Base-by-base conservation (phyloP, 2,113 vertebrate species). In the Electrona antarctica region DNA sequence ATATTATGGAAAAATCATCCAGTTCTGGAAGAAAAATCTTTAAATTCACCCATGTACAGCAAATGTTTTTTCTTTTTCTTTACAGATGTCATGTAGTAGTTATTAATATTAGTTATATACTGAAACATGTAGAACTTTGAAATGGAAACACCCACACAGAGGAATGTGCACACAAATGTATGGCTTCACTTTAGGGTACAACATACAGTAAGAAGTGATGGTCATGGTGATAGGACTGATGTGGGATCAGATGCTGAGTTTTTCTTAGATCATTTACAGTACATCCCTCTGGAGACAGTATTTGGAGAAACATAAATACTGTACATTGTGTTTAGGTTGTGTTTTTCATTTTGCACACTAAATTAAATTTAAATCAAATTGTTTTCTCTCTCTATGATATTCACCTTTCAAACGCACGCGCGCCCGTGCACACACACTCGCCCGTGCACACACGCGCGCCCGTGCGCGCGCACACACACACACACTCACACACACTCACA, bases 351-450 rank as follows among this genome's bases (percentile, higher is more conserved):
- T 64, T n/a, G 14, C 11, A 67, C 21, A 11, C 57, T 2, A 60
- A 60, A 62, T 49, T 69, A 13, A 47, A 69, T 52, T 60, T 55
- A 21, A 21, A 21, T 41, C 60, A 46, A 73, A 76, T 68, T 64
- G 51, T 48, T 45, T n/a, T 49, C 45, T 49, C 54, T 71, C 14
- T 54, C 29, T 49, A 2, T 33, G 33, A 41, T 41, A 41, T 41
- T 41, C 33, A 41, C 33, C 33, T 41, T 41, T 41, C 47, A 29
- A 21, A 21, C 48, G 49, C 48, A 55, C 2, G 11, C 29, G 48
- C 46, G 48, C 61, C 48, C 46, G 14, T 15, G 52, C 63, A 33
- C 49, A 54, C 63, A 51, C 48, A 64, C 61, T 46, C 61, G 49
- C 62, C 21, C 62, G 49, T 46, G 50, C 64, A 62, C 45, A 14